A percentile compares a stretch with the other conserved stretches of the same genome.
Conservation (phyloP, 2,888 invertebrate genomes). For the Troides helena region DNA sequence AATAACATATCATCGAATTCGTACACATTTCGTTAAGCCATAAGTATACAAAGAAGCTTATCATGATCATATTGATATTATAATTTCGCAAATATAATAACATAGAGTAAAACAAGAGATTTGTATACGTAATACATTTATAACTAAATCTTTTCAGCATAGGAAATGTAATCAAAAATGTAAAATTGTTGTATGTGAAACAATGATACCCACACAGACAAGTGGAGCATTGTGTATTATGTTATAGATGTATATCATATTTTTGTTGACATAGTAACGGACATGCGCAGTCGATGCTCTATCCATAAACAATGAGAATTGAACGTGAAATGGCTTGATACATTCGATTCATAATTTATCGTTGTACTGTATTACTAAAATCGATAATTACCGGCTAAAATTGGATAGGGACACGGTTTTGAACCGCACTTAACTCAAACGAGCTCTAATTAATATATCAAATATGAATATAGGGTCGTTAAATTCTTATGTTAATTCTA, state of each 20-base stretch:
- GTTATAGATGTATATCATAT: slow-evolving; percentile 32
- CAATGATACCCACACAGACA: slow-evolving; percentile 2
- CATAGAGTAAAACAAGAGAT: not conserved
- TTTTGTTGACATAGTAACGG: slow-evolving; percentile 70
- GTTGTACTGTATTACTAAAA: not conserved
- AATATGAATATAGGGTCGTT: not conserved
- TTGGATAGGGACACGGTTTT: not conserved
- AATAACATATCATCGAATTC: slow-evolving; percentile 4
- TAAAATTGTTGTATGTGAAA: not conserved
- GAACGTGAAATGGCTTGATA: slow-evolving; percentile 35
- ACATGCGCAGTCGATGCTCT: slow-evolving; percentile 66
- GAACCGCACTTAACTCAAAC: not conserved
- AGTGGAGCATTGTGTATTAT: not conserved
- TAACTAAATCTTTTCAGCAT: not conserved
- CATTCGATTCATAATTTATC: slow-evolving; percentile 30
- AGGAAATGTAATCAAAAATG: not conserved
- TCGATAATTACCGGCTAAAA: not conserved
- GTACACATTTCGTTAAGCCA: not conserved
- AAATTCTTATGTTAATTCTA: not conserved
- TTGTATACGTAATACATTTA: not conserved
- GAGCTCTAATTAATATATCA: not conserved
- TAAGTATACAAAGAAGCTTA: not conserved
- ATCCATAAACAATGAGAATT: slow-evolving; percentile 69
- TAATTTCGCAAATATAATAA: not conserved
- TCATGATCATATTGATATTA: not conserved